Base-by-base conservation (phyloP, 2,797 vertebrate genomes). In the Morus bassanus region DNA sequence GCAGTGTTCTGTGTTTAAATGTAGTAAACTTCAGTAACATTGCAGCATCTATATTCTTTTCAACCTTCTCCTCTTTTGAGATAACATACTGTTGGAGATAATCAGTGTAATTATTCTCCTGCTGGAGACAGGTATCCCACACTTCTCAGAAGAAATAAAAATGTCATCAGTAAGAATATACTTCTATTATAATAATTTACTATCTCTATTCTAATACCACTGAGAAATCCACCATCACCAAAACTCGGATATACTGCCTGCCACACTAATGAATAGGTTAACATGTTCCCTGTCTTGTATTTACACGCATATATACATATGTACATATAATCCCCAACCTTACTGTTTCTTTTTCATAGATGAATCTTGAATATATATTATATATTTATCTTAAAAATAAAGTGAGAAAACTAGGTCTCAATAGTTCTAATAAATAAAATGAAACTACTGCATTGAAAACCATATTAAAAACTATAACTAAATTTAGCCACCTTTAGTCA, bases 131-230 rank as follows among this genome's bases (percentile, higher is more conserved):
- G 93, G 85, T 95, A 97, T 97, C 83, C 87, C 11, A 6, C 85
- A 91, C 43, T 85, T 87, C 88, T 97, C 76, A 93, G 91, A 79
- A 95, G 92, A 97, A 97, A 97, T 96, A 97, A 98, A 97, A 97
- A 96, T 95, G 79, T 56, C 68, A 80, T 72, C 0, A 0, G 17
- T 72, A 93, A 87, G 60, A 82, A 69, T 77, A 77, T 51, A 56
- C 5, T 77, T 90, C 24, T 83, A 31, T 75, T 76, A 54, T 61
- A 77, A 74, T 50, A 80, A 85, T 85, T 70, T 76, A 51, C 25
- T 86, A 1, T 51, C 31, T 93, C 16, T 79, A 3, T 72, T 94
- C 39, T 59, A 78, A 56, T 84, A 91, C 50, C 28, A 51, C 22
- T 78, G n/a, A 63, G 50, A 89, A 91, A 91, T 77, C 24, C 45